Conservation (phyloP, 2,888 invertebrate genomes). For the Salticus scenicus region DNA sequence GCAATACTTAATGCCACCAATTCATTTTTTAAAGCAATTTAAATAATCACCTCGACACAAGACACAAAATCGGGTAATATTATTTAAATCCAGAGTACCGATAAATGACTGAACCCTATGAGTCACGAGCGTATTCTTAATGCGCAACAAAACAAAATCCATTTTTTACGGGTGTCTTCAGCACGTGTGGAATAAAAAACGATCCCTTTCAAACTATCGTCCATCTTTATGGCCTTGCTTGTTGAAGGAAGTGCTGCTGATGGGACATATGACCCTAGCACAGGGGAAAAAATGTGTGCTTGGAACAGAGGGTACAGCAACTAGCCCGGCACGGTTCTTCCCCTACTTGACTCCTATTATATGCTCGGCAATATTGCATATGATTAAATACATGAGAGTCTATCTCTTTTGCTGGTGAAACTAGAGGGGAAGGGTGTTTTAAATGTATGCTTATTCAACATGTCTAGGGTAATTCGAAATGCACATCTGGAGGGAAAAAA, state of each 20-base stretch:
- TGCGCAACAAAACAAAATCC: background rate
- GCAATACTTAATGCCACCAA: background rate
- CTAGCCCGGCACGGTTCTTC: background rate
- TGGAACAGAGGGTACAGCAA: background rate
- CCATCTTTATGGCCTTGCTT: background rate
- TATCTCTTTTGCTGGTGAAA: background rate
- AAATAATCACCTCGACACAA: background rate
- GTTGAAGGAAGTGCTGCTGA: background rate
- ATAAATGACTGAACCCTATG: background rate
- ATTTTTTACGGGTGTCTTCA: slow-evolving; percentile 7
- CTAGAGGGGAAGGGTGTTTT: background rate
- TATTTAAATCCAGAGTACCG: background rate
- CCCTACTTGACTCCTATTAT: slow-evolving; percentile 12
- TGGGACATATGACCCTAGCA: slow-evolving; percentile 1
- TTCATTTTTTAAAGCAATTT: background rate
- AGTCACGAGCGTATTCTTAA: background rate
- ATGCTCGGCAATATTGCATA: background rate
- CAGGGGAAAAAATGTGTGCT: background rate
- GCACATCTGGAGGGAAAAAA: slow-evolving; percentile 3
- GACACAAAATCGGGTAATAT: background rate
- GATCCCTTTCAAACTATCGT: background rate
- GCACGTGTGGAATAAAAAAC: background rate
- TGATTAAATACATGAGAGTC: background rate
- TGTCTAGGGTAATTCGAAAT: background rate
- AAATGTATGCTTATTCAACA: slow-evolving; percentile 12